phyloP scores from a whole-genome alignment of 1,140 invertebrate species.

The Saccostrea echinata region DNA sequence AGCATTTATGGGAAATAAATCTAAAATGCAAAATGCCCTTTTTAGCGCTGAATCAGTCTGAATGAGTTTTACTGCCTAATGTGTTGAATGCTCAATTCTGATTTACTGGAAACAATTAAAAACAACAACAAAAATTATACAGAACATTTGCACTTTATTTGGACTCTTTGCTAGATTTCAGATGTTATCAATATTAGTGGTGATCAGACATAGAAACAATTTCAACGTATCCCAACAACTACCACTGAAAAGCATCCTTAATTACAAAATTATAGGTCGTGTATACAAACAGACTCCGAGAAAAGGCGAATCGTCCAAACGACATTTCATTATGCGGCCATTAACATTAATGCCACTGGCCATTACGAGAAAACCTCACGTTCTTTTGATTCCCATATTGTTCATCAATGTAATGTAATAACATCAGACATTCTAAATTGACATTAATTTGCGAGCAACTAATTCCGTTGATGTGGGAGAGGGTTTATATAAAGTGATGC shows the following conservation, averaged over 20 bases:
- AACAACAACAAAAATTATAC: too few species aligned
- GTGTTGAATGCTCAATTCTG: too few species aligned
- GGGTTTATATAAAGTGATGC: too few species aligned
- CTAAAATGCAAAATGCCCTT: too few species aligned
- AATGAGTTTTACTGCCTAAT: too few species aligned
- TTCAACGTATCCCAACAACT: neutral
- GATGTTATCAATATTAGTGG: neutral
- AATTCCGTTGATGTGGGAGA: neutral
- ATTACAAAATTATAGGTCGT: slow-evolving; percentile 3
- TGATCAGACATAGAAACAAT: neutral
- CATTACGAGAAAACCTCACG: neutral
- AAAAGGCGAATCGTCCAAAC: neutral
- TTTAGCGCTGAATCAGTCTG: too few species aligned
- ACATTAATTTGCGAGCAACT: neutral
- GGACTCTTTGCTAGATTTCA: too few species aligned
- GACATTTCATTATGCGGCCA: neutral
- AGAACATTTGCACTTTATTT: too few species aligned
- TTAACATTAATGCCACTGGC: neutral
- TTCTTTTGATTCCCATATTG: neutral
- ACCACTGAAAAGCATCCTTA: neutral
- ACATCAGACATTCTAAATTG: neutral
- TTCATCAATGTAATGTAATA: slow-evolving; percentile 4
- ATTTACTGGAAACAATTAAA: too few species aligned
- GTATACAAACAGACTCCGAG: neutral
- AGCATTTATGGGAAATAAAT: too few species aligned